These are phyloP conservation scores for Eupithecia exiguata DNA, from an alignment of 2,888 invertebrate genomes.

Conservation along the genomic window DNA sequence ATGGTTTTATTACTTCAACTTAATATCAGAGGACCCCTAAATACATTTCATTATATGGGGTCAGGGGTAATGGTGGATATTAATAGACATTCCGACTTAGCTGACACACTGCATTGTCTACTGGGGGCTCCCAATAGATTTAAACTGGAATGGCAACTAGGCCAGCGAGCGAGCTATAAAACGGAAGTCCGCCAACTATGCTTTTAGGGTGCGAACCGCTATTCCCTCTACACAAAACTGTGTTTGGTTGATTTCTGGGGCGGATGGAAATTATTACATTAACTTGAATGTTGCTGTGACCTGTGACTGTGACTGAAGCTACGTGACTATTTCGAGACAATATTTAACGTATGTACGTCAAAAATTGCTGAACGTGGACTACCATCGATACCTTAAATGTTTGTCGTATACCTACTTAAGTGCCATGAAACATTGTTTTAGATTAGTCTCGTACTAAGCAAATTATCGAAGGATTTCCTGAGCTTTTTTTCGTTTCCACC, in stretches of 20 bases:
- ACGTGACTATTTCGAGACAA: no score
- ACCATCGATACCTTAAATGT: neutral
- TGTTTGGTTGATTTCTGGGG: neutral
- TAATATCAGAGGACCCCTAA: neutral
- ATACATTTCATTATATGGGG: neutral
- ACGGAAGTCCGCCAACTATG: neutral
- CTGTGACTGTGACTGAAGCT: neutral
- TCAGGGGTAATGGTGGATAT: conserved; percentile 7
- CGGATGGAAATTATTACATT: neutral
- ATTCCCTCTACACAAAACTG: neutral
- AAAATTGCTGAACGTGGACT: neutral
- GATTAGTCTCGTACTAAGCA: neutral
- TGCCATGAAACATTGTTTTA: neutral
- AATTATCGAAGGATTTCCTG: neutral
- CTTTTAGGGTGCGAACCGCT: neutral
- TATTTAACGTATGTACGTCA: no score
- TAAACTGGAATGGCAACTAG: conserved; percentile 1
- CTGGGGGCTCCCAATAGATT: neutral
- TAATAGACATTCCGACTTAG: neutral
- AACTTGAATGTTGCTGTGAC: neutral
- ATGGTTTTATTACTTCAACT: conserved; percentile 5
- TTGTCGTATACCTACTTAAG: neutral
- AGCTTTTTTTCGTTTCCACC: no score
- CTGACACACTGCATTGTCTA: neutral
- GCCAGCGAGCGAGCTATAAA: conserved; percentile 3